phyloP scores from a whole-genome alignment of 2,888 invertebrate species.

The Zeuzera pyrina region DNA sequence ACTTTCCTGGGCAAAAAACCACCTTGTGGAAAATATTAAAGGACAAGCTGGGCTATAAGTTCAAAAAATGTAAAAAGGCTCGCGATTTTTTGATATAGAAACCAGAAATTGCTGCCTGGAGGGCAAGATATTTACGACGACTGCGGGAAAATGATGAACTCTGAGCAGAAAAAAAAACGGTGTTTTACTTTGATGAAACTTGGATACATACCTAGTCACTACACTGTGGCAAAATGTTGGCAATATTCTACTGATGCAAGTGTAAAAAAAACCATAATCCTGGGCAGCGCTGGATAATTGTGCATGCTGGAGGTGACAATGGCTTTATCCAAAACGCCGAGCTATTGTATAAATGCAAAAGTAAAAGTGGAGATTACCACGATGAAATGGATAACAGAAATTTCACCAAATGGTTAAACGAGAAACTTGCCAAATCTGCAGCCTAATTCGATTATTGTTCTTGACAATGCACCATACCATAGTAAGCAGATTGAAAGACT shows the following conservation, averaged over 20 bases:
- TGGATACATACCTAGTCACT: constrained; percentile 8
- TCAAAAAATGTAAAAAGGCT: constrained; percentile 15
- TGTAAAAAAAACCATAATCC: background rate
- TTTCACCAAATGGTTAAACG: constrained; percentile 17
- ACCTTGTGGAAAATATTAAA: constrained; percentile 11
- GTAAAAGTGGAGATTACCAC: too few relatives aligned
- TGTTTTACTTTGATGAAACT: constrained; percentile 10
- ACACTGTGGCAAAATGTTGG: background rate
- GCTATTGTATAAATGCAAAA: too few relatives aligned
- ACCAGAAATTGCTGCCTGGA: constrained; percentile 20
- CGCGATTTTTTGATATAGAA: constrained; percentile 14
- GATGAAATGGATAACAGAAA: constrained; percentile 9
- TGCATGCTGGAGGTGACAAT: constrained; percentile 2
- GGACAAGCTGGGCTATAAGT: constrained; percentile 14
- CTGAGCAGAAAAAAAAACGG: constrained; percentile 18
- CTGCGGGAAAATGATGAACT: constrained; percentile 17
- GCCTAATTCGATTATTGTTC: constrained; percentile 14
- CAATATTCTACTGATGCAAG: constrained; percentile 2
- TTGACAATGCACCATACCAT: constrained; percentile 17
- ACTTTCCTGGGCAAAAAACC: constrained; percentile 15
- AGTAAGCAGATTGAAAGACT: constrained; percentile 10
- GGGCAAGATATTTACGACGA: constrained; percentile 18
- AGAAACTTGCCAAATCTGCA: constrained; percentile 20
- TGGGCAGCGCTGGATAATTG: background rate
- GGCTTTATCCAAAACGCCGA: background rate